Evolutionary conservation across 2,888 invertebrate species (phyloP).

Genomic region (Lydus trimaculatus): DNA sequence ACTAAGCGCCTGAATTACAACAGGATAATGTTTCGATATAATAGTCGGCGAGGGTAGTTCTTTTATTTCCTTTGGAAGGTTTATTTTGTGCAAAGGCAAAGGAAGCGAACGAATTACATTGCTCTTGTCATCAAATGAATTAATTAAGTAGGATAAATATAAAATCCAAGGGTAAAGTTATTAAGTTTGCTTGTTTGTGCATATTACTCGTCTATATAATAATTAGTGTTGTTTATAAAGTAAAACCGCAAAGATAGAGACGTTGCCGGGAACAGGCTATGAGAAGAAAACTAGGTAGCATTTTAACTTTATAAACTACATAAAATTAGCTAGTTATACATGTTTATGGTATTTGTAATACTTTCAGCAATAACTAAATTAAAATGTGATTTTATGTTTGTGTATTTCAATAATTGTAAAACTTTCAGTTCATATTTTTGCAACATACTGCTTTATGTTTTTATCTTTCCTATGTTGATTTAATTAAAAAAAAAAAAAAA

Average conservation of each 20-base stretch:
- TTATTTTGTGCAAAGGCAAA: background rate
- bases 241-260: background rate
- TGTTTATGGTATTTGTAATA: background rate
- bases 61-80: background rate
- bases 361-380: background rate
- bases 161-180: background rate
- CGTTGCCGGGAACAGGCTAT: no score
- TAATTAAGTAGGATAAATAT: background rate
- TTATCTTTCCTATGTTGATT: background rate
- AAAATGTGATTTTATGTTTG: background rate
- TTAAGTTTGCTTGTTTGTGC: background rate
- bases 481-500: background rate
- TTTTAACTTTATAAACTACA: background rate
- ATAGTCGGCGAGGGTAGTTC: background rate
- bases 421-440: background rate
- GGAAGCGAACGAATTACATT: background rate
- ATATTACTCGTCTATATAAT: background rate
- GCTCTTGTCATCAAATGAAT: background rate
- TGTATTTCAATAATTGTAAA: no score
- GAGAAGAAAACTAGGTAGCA: no score
- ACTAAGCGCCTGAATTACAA: slow-evolving; percentile 25
- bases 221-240: background rate
- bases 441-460: background rate
- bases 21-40: slow-evolving; percentile 24
- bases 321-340: background rate